Conservation (phyloP, 2,888 invertebrate genomes). For the Poecilus cupreus region DNA sequence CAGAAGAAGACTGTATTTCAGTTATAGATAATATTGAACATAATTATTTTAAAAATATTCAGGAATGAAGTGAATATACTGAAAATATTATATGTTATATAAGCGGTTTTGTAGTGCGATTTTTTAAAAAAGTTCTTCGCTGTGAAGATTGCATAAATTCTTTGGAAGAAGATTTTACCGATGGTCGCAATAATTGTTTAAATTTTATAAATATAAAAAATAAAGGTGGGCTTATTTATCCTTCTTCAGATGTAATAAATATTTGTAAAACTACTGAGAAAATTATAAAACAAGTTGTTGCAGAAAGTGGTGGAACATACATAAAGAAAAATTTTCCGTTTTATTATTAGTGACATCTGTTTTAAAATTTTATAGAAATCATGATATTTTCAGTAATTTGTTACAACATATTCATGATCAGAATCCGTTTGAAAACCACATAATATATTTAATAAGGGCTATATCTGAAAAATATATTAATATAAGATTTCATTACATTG, state of each 20-base stretch:
- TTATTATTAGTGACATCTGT: slow-evolving; percentile 44
- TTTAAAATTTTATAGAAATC: slow-evolving; percentile 36
- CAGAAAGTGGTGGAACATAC: slow-evolving; percentile 44
- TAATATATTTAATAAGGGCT: slow-evolving; percentile 47
- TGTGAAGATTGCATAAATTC: slow-evolving; percentile 57
- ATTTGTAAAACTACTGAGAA: slow-evolving; percentile 45
- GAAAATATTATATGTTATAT: slow-evolving; percentile 57
- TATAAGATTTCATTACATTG: slow-evolving; percentile 53
- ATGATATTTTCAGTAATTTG: slow-evolving; percentile 39
- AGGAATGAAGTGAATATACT: slow-evolving; percentile 46
- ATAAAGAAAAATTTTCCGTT: slow-evolving; percentile 55
- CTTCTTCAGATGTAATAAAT: slow-evolving; percentile 52
- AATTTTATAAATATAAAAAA: slow-evolving; percentile 49
- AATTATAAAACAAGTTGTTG: slow-evolving; percentile 36
- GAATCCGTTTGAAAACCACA: slow-evolving; percentile 51
- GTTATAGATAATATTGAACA: neutral
- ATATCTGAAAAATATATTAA: slow-evolving; percentile 56
- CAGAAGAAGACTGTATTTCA: neutral
- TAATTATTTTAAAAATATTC: slow-evolving; percentile 1
- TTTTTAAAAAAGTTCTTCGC: slow-evolving; percentile 49
- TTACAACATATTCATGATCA: slow-evolving; percentile 36
- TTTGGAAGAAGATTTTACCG: slow-evolving; percentile 25
- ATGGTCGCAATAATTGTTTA: slow-evolving; percentile 51
- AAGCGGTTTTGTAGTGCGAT: slow-evolving; percentile 57
- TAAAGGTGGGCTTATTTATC: slow-evolving; percentile 59